A percentile compares a stretch with the other conserved stretches of the same genome.
phyloP scores from a whole-genome alignment of 2,113 vertebrate genomes.

The Glaucidium brasilianum region DNA sequence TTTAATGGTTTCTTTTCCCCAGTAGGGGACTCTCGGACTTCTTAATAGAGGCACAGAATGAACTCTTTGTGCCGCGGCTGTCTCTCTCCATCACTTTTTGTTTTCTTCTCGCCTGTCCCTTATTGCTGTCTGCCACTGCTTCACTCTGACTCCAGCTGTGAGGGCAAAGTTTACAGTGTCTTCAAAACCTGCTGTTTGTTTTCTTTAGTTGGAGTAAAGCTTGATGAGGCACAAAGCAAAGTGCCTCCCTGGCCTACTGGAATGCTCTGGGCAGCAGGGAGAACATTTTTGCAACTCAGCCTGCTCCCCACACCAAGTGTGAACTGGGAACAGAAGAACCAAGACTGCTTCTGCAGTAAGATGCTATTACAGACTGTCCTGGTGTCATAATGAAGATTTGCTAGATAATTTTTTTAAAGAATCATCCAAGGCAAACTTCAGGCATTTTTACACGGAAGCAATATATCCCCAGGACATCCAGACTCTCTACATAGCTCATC shows the following conservation, averaged over 20 bases:
- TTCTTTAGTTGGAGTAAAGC: background rate
- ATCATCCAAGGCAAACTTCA: background rate
- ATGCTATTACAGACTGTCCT: background rate
- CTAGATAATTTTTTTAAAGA: background rate
- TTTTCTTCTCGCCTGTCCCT: background rate
- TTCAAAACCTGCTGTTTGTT: slow-evolving; percentile 45
- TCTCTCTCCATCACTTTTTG: background rate
- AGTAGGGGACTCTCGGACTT: background rate
- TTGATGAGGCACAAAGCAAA: background rate
- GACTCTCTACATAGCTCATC: background rate
- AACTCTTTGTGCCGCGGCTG: background rate
- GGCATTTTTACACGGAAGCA: background rate
- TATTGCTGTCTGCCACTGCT: background rate
- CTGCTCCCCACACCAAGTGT: background rate
- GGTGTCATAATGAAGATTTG: background rate
- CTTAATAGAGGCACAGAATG: slow-evolving; percentile 7
- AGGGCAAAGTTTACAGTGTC: slow-evolving; percentile 37
- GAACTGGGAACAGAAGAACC: background rate
- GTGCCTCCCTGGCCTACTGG: background rate
- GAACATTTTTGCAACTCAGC: background rate
- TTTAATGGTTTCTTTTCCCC: slow-evolving; percentile 39
- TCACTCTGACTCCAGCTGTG: slow-evolving; percentile 14
- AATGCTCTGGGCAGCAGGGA: background rate
- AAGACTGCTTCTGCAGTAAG: background rate
- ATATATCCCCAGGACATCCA: background rate